Base-by-base conservation (phyloP, 2,797 vertebrate genomes). In the Iguana delicatissima region DNA sequence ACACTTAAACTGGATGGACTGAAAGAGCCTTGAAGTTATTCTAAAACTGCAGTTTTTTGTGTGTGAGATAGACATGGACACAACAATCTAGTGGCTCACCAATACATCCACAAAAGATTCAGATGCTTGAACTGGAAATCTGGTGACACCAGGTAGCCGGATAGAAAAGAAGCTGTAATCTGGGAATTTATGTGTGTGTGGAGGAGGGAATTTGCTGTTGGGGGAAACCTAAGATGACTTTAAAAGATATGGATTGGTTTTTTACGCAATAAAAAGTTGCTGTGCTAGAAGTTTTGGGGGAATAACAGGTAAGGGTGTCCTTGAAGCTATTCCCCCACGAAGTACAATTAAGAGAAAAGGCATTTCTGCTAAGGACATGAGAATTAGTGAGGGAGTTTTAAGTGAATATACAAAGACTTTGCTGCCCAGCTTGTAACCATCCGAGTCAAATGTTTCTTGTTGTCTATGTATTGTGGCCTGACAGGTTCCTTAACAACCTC, bases 1-100 rank as follows among this genome's bases (percentile, higher is more conserved):
- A 94, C 93, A 91, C 91, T 93, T 92, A 90, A 92, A 90, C 76
- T 90, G 84, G 92, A 90, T 90, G 86, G 72, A 79, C 35, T 86
- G 94, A 94, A 86, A 81, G 74, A 91, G 18, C 91, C 67, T 79
- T 86, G 89, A 59, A 64, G 35, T 84, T n/a, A 67, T 84, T 83
- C n/a, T 80, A 76, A 87, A 46, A 76, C 16, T 6, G n/a, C 46
- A 46, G 18, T 46, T 69, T 29, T 22, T 24, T 29, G 22, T 22
- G 62, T 64, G 73, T 83, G 29, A 16, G 18, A 9, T 4, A 87
- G 59, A 76, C 62, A 32, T 6, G 57, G 29, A 57, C 18, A 26
- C 29, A 77, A 57, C 20, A 38, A 69, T 87, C 16, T 50, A 50
- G 18, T 18, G 26, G 18, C 59, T 91, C 7, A 32, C 76, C 35